Evolutionary conservation across 2,888 invertebrate species (phyloP).

Genomic region (Pseudococcus jackbeardsleyi): DNA sequence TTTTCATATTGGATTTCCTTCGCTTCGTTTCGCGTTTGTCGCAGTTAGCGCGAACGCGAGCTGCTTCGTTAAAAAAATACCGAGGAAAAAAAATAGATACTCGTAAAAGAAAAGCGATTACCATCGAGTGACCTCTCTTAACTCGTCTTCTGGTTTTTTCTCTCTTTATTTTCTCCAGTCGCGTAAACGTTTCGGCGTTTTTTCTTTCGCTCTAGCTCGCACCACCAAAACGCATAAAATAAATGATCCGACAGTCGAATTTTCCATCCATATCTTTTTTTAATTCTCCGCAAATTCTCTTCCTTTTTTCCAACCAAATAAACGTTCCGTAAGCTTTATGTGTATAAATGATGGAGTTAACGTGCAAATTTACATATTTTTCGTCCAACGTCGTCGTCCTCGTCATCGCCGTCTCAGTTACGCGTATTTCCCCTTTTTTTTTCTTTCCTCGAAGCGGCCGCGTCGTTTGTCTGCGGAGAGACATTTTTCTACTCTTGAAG

Average conservation of each 20-base stretch:
- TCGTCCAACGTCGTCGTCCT: not conserved
- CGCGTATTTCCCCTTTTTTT: not conserved
- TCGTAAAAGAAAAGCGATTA: conserved; percentile 23
- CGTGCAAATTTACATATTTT: conserved; percentile 42
- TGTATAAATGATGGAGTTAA: conserved; percentile 18
- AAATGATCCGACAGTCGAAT: conserved; percentile 27
- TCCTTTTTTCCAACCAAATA: conserved; percentile 9
- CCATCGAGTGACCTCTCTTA: not conserved
- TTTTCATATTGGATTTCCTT: conserved; percentile 39
- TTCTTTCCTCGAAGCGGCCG: not conserved
- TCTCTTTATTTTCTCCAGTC: not conserved
- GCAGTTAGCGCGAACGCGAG: not conserved
- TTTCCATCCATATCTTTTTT: not conserved
- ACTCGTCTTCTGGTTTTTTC: not conserved
- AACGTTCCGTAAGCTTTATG: conserved; percentile 37
- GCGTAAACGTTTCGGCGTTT: not conserved
- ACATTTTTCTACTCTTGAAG: not conserved
- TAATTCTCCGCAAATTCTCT: not conserved
- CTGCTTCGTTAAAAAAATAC: not conserved
- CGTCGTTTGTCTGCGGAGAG: not conserved
- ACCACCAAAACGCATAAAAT: conserved; percentile 22
- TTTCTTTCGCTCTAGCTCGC: not conserved
- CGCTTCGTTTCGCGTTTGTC: not conserved
- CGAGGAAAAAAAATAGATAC: not conserved
- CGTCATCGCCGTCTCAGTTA: not conserved